Percentiles rank a stretch among this genome's conserved stretches.
Conservation (phyloP, 2,888 invertebrate genomes). For the Nasonia oneida region DNA sequence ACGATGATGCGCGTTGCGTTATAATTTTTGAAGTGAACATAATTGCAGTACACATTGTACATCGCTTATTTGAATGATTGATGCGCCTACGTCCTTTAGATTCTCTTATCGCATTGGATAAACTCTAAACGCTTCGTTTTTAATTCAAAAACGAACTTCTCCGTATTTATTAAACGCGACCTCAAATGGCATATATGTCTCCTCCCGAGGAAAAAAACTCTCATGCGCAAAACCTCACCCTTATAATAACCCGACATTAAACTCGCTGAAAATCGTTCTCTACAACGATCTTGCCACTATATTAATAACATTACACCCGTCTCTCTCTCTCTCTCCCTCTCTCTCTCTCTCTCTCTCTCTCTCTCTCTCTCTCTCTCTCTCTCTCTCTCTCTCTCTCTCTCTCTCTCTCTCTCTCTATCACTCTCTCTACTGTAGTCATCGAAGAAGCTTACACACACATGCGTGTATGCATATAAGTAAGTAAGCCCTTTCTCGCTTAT, state of each 20-base stretch:
- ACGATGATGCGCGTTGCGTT: neutral
- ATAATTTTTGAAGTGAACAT: neutral
- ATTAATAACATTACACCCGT: neutral
- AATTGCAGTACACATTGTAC: neutral
- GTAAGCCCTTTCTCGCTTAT: slow-evolving; percentile 10
- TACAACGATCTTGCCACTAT: neutral
- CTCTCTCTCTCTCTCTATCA: neutral
- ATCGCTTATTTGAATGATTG: neutral
- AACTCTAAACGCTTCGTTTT: no score
- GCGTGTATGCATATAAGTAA: neutral
- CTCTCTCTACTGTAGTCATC: no score
- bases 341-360: neutral
- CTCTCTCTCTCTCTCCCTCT: neutral
- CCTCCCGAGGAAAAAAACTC: neutral
- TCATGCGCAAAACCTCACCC: neutral
- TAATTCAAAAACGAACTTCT: neutral
- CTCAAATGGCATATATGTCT: neutral
- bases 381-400: neutral
- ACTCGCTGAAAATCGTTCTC: slow-evolving; percentile 12
- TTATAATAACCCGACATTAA: slow-evolving; percentile 25
- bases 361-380: neutral
- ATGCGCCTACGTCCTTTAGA: neutral
- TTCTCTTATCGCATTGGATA: no score
- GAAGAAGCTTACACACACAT: neutral
- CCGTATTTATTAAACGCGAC: neutral